A percentile compares a stretch with the other conserved stretches of the same genome.
These are phyloP conservation scores for Eupithecia dodoneata DNA, from an alignment of 2,888 invertebrate species.

Conservation along the genomic window DNA sequence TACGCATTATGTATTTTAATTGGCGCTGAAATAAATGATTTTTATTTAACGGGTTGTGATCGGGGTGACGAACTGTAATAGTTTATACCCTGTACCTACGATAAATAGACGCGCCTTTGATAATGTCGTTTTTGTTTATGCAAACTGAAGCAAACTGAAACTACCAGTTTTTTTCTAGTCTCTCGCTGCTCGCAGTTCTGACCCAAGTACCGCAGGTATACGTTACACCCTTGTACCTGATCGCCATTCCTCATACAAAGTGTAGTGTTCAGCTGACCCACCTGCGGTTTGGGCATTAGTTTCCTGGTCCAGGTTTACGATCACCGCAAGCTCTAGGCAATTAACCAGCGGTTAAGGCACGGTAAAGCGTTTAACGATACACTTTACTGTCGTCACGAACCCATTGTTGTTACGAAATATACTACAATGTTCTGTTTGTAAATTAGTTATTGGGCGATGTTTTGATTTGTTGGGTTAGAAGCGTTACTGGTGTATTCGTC, in stretches of 20 bases:
- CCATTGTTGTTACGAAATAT: constrained; percentile 70
- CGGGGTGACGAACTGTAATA: too few species aligned
- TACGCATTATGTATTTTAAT: background rate
- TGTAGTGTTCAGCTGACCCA: constrained; percentile 62
- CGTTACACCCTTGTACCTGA: background rate
- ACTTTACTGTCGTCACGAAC: constrained; percentile 62
- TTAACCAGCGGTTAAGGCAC: constrained; percentile 73
- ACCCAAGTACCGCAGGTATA: background rate
- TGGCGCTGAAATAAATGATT: background rate
- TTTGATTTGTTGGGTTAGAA: constrained; percentile 26
- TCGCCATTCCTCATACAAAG: constrained; percentile 38
- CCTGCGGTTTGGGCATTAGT: constrained; percentile 77
- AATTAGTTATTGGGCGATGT: constrained; percentile 38
- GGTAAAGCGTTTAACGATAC: constrained; percentile 64
- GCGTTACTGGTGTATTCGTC: constrained; percentile 16
- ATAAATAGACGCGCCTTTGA: background rate
- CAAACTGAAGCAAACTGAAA: background rate
- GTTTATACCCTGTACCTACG: too few species aligned
- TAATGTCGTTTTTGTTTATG: background rate
- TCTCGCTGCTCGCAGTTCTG: background rate
- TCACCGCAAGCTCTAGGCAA: constrained; percentile 67
- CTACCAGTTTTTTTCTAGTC: background rate
- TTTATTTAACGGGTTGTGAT: background rate
- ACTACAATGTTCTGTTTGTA: constrained; percentile 59
- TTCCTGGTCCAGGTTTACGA: constrained; percentile 69